These are phyloP conservation scores for Drosophila neutralis DNA, from an alignment of 2,888 invertebrate genomes.

Conservation along the genomic window DNA sequence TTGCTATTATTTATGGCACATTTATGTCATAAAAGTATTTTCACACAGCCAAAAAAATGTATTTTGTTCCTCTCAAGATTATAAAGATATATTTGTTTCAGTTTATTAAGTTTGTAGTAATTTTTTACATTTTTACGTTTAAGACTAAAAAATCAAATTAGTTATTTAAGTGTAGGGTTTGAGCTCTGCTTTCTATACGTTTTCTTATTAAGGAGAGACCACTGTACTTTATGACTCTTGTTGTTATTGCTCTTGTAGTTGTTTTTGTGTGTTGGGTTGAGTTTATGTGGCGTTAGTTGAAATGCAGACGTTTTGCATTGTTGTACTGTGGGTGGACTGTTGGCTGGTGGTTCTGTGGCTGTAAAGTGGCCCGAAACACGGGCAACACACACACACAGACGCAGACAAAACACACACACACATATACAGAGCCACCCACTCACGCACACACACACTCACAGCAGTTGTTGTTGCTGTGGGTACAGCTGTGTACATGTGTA, in stretches of 20 bases:
- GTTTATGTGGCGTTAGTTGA: slow-evolving; percentile 62
- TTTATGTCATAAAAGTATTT: too few species aligned
- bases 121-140: not conserved
- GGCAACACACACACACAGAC: slow-evolving; percentile 27
- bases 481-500: slow-evolving; percentile 74
- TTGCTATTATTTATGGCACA: not conserved
- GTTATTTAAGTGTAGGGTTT: not conserved
- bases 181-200: too few species aligned
- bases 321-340: slow-evolving; percentile 61
- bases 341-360: slow-evolving; percentile 56
- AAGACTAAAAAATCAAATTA: not conserved
- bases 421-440: slow-evolving; percentile 10
- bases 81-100: not conserved
- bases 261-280: slow-evolving; percentile 62
- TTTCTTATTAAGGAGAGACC: not conserved
- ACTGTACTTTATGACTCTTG: not conserved
- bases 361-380: slow-evolving; percentile 76
- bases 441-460: slow-evolving; percentile 7
- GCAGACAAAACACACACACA: slow-evolving; percentile 8
- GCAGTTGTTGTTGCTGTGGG: slow-evolving; percentile 43
- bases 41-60: too few species aligned
- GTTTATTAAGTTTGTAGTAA: not conserved
- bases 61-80: not conserved
- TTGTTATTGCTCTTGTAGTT: slow-evolving; percentile 42
- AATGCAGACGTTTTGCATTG: slow-evolving; percentile 79